Base-by-base conservation (phyloP, 2,888 invertebrate genomes). In the Meganola albula region DNA sequence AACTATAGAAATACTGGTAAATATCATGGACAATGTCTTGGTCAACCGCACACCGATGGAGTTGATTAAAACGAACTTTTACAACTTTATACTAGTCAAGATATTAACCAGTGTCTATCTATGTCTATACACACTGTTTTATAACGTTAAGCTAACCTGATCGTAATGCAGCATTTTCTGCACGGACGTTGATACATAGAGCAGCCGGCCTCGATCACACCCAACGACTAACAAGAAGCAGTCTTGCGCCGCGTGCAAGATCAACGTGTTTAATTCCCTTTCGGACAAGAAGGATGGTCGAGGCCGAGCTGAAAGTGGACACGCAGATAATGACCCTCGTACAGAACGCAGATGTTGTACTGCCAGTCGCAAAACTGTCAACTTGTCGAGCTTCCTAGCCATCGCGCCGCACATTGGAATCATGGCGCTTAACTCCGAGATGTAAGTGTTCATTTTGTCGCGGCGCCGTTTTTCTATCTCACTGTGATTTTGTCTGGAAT, bases 371-470 rank as follows among this genome's bases (percentile, higher is more conserved):
- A 98, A 83, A 12, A 92, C 92, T 0, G 97, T 97, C 51, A 98
- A 84, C 77, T 98, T 98, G 82, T 98, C 98, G 58, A 97, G 82
- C 79, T 98, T 98, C 33, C 96, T 87, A 16, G 95, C 92, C 93
- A 96, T 94, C 2, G 96, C 95, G 55, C 93, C 93, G 67, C 97
- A 98, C 95, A 96, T 95, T 0, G 97, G 98, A 10, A 98, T 90
- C 91, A 98, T 93, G 1, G 93, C 88, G 30, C 95, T 93, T 35
- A 98, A 74, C 72, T 98, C 96, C 2, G 93, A 90, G 54, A 98
- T 97, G 76, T 96, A 97, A 0, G 93, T 94, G 83, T 98, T 98
- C 97, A 98, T 98, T 80, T 97, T 98, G 74, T 98, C 97, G 14
- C 98, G 89, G 0, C 98, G 88, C 0, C 97, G 88, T 72, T 98